Conservation (phyloP, 2,888 invertebrate genomes). For the Corbicula japonica region DNA sequence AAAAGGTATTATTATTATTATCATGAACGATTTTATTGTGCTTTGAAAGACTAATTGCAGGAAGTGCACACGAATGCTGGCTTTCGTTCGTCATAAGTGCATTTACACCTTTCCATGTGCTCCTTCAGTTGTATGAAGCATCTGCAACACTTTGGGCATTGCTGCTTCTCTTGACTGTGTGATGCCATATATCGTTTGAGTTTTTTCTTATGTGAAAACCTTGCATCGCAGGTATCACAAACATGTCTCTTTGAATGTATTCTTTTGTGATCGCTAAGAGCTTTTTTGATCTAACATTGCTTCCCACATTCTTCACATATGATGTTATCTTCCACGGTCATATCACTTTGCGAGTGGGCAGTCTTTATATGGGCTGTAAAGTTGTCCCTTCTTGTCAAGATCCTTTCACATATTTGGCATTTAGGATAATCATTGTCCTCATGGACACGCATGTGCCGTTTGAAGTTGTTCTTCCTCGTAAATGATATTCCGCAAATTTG, state of each 20-base stretch:
- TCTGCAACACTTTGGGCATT: no score
- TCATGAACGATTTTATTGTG: slow-evolving; percentile 11
- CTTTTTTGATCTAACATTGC: slow-evolving; percentile 3
- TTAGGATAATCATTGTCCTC: not conserved
- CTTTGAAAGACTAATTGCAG: not conserved
- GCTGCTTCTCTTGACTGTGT: no score
- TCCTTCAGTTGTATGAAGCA: no score
- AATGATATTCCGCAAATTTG: not conserved
- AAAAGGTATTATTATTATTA: slow-evolving; percentile 13
- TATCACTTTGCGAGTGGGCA: slow-evolving; percentile 5
- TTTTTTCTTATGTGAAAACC: not conserved
- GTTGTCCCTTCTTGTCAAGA: slow-evolving; percentile 10
- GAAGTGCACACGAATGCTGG: no score
- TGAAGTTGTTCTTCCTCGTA: slow-evolving; percentile 9
- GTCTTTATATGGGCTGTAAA: not conserved
- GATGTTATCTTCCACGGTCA: not conserved
- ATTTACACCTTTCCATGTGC: no score
- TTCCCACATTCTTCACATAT: slow-evolving; percentile 5
- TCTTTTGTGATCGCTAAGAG: slow-evolving; percentile 2
- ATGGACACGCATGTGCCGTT: slow-evolving; percentile 9
- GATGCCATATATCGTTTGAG: no score
- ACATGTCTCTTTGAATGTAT: slow-evolving; percentile 6
- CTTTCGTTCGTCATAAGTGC: slow-evolving; percentile 2
- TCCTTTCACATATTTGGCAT: not conserved
- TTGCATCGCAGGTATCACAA: not conserved